Base-by-base conservation (phyloP, 2,113 vertebrate species). In the Daubentonia madagascariensis region DNA sequence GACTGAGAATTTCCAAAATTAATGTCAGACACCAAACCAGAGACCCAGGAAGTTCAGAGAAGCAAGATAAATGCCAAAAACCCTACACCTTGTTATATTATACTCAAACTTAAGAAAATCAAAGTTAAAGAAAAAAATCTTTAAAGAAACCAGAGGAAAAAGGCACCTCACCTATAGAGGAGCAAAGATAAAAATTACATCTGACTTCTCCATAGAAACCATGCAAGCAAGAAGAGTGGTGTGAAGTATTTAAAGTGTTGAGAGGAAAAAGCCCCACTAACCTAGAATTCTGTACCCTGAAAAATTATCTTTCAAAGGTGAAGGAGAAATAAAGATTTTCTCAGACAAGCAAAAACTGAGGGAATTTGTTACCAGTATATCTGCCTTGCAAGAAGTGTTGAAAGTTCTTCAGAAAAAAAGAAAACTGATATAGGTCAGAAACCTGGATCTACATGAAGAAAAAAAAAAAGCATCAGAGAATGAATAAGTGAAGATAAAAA, bases 321-420 rank as follows among this genome's bases (percentile, higher is more conserved):
- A 75, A 79, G 63, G 54, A 80, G 43, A 50, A 52, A 87, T 87
- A 92, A 95, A 80, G 81, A 81, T 40, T 70, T 45, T 23, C 20
- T 81, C 65, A 59, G 57, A 59, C 18, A 91, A 95, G 85, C 37
- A 91, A 87, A 91, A 95, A 80, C 13, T 63, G 65, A 96, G 22
- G 28, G 22, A 52, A 70, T 73, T 80, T 73, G 30, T 92, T 87
- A 45, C 54, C 30, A 92, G 48, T 43, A 96, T n/a, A 72, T 65
- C n/a, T 92, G 30, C 45, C 40, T 80, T 87, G 50, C 50, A 79
- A 95, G 52, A 85, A 85, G 14, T 59, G 28, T 73, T 9, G 79
- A 37, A 94, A 48, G 14, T 54, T 78, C 40, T 70, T 78, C 72
- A 93, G 20, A n/a, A 63, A 61, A 48, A 12, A 87, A 73, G 54